Percentiles rank a stretch among this genome's conserved stretches.
Evolutionary conservation across 2,797 vertebrate species (phyloP).

Genomic region (Protosalanx chinensis): DNA sequence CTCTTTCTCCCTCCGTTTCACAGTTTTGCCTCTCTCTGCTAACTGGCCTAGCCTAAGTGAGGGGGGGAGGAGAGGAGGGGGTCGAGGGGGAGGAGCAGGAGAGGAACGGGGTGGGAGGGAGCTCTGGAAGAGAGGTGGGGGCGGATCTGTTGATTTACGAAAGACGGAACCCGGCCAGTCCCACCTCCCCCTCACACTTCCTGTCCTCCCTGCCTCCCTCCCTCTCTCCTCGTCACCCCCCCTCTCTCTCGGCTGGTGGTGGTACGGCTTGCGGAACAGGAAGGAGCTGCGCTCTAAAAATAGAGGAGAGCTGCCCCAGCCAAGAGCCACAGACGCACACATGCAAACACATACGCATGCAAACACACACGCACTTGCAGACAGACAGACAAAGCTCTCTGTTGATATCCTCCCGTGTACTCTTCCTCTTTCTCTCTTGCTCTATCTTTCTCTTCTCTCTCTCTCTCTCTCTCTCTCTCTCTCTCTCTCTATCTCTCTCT

Average conservation of each 20-base stretch:
- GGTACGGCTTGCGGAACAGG: constrained; percentile 75
- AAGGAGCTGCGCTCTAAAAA: constrained; percentile 76
- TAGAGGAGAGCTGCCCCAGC: constrained; percentile 66
- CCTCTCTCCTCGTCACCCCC: constrained; percentile 12
- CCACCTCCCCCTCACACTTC: constrained; percentile 65
- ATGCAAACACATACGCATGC: constrained; percentile 7
- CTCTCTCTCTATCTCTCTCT: constrained; percentile 9
- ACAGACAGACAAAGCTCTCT: no score
- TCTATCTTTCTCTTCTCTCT: no score
- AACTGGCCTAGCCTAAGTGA: constrained; percentile 50
- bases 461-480: no score
- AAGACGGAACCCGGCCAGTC: constrained; percentile 66
- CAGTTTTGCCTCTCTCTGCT: constrained; percentile 37
- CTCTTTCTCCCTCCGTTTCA: constrained; percentile 26
- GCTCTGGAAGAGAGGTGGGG: no score
- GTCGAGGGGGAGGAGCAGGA: constrained; percentile 18
- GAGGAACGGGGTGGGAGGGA: constrained; percentile 38
- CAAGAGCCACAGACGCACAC: constrained; percentile 55
- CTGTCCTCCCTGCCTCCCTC: constrained; percentile 50
- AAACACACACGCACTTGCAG: constrained; percentile 8
- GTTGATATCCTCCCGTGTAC: no score
- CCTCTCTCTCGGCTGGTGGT: constrained; percentile 45
- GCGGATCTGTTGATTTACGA: constrained; percentile 72
- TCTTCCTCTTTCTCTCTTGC: no score
- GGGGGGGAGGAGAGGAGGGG: constrained; percentile 25